phyloP scores from a whole-genome alignment of 2,113 vertebrate genomes.

The Tyrannus savana region DNA sequence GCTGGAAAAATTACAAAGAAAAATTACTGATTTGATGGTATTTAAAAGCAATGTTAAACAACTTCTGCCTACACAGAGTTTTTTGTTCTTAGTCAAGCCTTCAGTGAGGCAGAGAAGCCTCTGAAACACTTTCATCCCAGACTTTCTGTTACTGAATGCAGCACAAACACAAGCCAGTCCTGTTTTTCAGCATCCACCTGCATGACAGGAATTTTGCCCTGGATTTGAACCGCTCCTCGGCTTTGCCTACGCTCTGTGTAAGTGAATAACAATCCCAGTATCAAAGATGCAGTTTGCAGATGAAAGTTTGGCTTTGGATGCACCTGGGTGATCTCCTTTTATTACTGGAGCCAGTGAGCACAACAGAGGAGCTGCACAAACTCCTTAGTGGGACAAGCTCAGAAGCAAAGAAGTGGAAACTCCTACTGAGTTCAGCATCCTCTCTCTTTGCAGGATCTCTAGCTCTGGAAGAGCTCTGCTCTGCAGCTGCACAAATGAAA shows the following conservation, averaged over 20 bases:
- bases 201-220: constrained; percentile 46
- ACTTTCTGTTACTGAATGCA: neutral
- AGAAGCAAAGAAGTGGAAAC: neutral
- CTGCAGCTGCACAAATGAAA: neutral
- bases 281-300: neutral
- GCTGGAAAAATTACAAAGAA: neutral
- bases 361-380: neutral
- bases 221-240: neutral
- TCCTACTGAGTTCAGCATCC: neutral
- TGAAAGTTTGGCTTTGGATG: neutral
- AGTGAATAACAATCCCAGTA: neutral
- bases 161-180: neutral
- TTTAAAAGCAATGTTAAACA: constrained; percentile 12
- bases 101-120: neutral
- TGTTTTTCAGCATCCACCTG: constrained; percentile 43
- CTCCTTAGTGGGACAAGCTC: neutral
- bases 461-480: neutral
- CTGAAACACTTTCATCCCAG: constrained; percentile 10
- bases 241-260: neutral
- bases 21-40: neutral
- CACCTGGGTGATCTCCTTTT: neutral
- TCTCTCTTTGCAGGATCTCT: neutral
- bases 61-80: constrained; percentile 11
- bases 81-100: constrained; percentile 6
- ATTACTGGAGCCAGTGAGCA: neutral